These are phyloP conservation scores for Sylvilagus bachmani DNA, from an alignment of 2,113 vertebrate genomes.

Conservation along the genomic window DNA sequence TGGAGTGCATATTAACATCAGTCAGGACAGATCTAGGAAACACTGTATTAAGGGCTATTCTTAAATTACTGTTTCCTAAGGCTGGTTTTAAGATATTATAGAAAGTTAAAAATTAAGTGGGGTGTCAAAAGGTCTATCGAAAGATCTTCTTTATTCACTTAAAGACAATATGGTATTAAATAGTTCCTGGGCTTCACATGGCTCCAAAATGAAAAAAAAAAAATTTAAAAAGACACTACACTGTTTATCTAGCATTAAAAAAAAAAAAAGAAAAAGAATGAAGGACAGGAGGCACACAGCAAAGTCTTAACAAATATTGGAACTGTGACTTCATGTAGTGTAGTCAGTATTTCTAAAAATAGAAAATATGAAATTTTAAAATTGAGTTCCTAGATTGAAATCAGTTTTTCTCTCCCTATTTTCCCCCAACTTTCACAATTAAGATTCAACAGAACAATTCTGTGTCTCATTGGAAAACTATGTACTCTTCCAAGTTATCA, in stretches of 20 bases:
- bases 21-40: slow-evolving; percentile 14
- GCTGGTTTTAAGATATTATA: slow-evolving; percentile 30
- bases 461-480: slow-evolving; percentile 4
- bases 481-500: neutral
- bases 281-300: neutral
- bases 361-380: slow-evolving; percentile 54
- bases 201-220: slow-evolving; percentile 37
- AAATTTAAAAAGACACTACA: neutral
- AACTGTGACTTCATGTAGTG: slow-evolving; percentile 21
- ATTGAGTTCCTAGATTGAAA: neutral
- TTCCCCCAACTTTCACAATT: slow-evolving; percentile 31
- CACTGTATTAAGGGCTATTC: neutral
- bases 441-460: slow-evolving; percentile 50
- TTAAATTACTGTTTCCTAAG: slow-evolving; percentile 55
- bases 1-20: slow-evolving; percentile 14
- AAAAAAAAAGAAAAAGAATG: neutral
- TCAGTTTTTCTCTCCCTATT: neutral
- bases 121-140: slow-evolving; percentile 47
- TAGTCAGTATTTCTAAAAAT: neutral
- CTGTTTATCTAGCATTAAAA: neutral
- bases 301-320: neutral
- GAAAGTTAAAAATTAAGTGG: slow-evolving; percentile 43
- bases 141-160: slow-evolving; percentile 45
- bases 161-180: neutral
- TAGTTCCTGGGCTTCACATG: neutral